Percentiles rank a stretch among this genome's conserved stretches.
Conservation (phyloP, 1,140 invertebrate genomes). For the Eciton burchellii region DNA sequence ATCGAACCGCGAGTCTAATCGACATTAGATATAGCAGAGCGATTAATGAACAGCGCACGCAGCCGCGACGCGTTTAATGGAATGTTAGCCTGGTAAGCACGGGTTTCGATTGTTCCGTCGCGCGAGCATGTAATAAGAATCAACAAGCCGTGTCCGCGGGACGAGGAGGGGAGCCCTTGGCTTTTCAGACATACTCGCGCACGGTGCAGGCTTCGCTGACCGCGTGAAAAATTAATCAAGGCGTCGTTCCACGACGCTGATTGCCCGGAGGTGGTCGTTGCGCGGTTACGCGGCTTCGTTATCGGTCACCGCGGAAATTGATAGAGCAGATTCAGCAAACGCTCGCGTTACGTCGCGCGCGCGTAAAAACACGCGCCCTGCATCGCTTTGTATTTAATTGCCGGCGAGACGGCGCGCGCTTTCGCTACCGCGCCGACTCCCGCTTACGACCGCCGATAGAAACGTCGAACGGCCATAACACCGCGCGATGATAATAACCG, state of each 20-base stretch:
- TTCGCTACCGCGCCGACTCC: neutral
- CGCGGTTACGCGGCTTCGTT: constrained; percentile 14
- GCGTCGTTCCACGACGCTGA: constrained; percentile 76
- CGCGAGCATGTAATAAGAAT: constrained; percentile 83
- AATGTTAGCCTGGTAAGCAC: constrained; percentile 70
- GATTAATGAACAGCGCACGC: constrained; percentile 10
- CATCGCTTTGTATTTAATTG: constrained; percentile 31
- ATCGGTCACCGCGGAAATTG: constrained; percentile 33
- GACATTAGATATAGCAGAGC: constrained; percentile 14
- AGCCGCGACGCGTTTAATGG: constrained; percentile 68
- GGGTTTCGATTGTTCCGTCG: constrained; percentile 81
- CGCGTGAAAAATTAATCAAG: constrained; percentile 83
- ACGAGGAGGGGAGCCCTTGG: constrained; percentile 69
- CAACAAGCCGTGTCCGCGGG: constrained; percentile 83
- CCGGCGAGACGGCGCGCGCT: neutral
- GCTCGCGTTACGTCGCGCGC: neutral
- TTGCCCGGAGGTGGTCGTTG: constrained; percentile 68
- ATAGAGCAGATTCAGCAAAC: constrained; percentile 36
- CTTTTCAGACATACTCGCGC: constrained; percentile 59
- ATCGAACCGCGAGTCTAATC: neutral
- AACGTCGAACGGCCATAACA: constrained; percentile 22
- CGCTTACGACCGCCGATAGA: constrained; percentile 16
- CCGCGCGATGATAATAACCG: constrained; percentile 25
- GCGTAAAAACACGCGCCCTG: constrained; percentile 25
- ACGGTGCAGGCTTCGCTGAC: constrained; percentile 68